phyloP scores from a whole-genome alignment of 2,797 vertebrate genomes.

The Heterohyrax brucei region DNA sequence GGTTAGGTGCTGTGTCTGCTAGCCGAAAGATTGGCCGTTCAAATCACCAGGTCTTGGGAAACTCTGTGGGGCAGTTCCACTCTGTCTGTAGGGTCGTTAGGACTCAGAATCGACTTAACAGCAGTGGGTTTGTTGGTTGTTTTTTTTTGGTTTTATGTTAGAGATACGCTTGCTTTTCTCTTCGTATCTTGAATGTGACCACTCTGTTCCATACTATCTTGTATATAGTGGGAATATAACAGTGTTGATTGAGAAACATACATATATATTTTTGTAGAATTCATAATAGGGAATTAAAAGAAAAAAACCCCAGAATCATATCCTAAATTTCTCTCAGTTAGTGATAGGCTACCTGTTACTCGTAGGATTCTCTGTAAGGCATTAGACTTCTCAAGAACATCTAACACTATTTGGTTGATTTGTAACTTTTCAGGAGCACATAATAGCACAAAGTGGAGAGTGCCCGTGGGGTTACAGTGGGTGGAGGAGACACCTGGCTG shows the following conservation, averaged over 20 bases:
- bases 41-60: too few species aligned
- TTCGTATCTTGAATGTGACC: not conserved
- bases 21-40: too few species aligned
- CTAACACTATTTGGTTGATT: conserved; percentile 63
- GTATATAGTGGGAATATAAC: not conserved
- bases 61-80: too few species aligned
- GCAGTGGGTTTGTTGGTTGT: too few species aligned
- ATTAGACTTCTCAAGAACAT: not conserved
- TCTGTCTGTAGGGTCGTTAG: too few species aligned
- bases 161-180: not conserved
- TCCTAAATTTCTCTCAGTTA: conserved; percentile 2
- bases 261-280: conserved; percentile 10
- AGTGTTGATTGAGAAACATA: not conserved
- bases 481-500: conserved; percentile 50
- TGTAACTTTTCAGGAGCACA: conserved; percentile 60
- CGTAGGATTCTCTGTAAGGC: conserved; percentile 4
- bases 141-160: not conserved
- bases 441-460: not conserved
- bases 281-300: not conserved
- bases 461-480: conserved; percentile 36
- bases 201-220: not conserved
- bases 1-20: too few species aligned
- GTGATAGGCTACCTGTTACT: conserved; percentile 2
- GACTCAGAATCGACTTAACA: too few species aligned
- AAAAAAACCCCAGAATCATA: conserved; percentile 36